Conservation (phyloP, 1,140 invertebrate genomes). For the Cyphomyrmex costatus region DNA sequence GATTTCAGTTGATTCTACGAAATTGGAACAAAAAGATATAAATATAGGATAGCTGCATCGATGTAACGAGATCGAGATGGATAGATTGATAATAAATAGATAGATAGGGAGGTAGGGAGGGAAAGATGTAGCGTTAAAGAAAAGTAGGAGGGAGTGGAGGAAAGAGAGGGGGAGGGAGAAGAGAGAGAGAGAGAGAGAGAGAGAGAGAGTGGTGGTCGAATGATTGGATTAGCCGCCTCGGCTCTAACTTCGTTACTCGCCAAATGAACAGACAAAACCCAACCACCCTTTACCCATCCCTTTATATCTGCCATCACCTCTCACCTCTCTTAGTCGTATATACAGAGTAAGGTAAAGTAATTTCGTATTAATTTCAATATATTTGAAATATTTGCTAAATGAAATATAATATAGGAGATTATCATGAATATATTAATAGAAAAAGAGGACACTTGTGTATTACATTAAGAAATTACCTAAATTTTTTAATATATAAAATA, state of each 20-base stretch:
- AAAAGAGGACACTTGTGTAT: not conserved
- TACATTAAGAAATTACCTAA: not conserved
- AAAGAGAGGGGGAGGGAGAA: not conserved
- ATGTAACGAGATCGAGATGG: slow-evolving; percentile 28
- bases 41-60: not conserved
- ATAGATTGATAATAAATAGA: slow-evolving; percentile 54
- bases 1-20: slow-evolving; percentile 1
- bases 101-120: not conserved
- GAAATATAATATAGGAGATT: not conserved
- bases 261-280: slow-evolving; percentile 77
- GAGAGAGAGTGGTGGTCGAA: slow-evolving; percentile 57
- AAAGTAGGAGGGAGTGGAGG: not conserved
- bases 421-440: not conserved
- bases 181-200: not conserved
- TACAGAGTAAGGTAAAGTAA: slow-evolving; percentile 18
- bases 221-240: slow-evolving; percentile 78
- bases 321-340: slow-evolving; percentile 39
- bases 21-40: slow-evolving; percentile 27
- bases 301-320: slow-evolving; percentile 31
- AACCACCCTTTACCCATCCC: slow-evolving; percentile 32
- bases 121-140: slow-evolving; percentile 10
- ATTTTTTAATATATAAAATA: not conserved
- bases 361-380: slow-evolving; percentile 10
- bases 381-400: slow-evolving; percentile 3
- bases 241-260: slow-evolving; percentile 75